Evolutionary conservation across 1,140 invertebrate genomes (phyloP).

Genomic region (Druon quercuslanigerum): DNA sequence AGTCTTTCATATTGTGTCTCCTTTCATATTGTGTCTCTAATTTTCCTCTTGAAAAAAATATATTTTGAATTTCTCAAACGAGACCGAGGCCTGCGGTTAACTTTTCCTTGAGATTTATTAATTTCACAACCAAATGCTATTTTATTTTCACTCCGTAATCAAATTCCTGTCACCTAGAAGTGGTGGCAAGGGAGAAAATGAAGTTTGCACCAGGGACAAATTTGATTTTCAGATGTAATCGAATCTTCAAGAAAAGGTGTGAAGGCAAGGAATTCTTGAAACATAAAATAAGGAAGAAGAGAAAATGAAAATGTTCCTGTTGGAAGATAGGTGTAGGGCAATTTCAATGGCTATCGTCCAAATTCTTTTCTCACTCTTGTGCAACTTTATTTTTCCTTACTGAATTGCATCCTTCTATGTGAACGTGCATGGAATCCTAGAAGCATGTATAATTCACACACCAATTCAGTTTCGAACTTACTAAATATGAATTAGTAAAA

Average conservation of each 20-base stretch:
- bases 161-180: no score
- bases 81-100: no score
- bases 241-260: slow-evolving; percentile 17
- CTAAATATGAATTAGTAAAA: neutral
- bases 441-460: neutral
- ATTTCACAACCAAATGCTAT: no score
- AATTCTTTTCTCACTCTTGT: slow-evolving; percentile 9
- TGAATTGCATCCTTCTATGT: neutral
- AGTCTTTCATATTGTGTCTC: no score
- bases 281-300: slow-evolving; percentile 12
- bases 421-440: neutral
- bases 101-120: no score
- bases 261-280: neutral
- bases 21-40: no score
- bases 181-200: neutral
- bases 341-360: slow-evolving; percentile 24
- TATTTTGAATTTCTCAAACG: no score
- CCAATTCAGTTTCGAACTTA: neutral
- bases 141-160: no score
- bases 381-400: slow-evolving; percentile 19
- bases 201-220: neutral
- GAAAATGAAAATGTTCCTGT: slow-evolving; percentile 14
- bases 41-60: no score
- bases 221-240: slow-evolving; percentile 3
- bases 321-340: slow-evolving; percentile 22